These are phyloP conservation scores for Formicarius rufipectus DNA, from an alignment of 2,113 vertebrate species.

Conservation along the genomic window DNA sequence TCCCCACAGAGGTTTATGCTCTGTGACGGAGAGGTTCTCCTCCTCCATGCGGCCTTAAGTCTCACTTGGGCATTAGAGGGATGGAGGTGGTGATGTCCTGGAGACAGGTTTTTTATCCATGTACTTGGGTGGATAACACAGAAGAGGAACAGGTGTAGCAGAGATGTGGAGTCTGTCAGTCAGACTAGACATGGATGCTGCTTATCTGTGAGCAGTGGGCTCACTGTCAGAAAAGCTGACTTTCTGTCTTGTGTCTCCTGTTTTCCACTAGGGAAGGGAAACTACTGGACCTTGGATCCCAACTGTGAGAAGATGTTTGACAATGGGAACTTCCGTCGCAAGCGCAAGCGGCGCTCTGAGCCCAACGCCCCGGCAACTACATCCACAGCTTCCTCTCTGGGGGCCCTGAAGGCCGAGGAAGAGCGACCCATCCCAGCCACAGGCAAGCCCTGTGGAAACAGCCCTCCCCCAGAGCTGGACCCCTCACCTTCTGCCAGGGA, in stretches of 20 bases:
- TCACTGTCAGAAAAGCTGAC: not conserved
- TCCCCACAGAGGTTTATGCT: not conserved
- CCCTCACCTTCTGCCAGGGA: conserved; percentile 84
- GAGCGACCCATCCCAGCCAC: conserved; percentile 50
- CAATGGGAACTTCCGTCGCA: conserved; percentile 96
- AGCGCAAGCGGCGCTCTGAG: conserved; percentile 91
- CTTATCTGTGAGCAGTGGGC: not conserved
- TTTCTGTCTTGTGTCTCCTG: not conserved
- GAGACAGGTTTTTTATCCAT: not conserved
- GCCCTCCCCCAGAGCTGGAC: conserved; percentile 78
- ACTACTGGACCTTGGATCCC: conserved; percentile 98
- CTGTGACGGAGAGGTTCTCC: not conserved
- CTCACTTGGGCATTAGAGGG: fast-evolving
- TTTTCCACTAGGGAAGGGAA: conserved; percentile 87
- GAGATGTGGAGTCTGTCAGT: not conserved
- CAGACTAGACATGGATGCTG: fast-evolving
- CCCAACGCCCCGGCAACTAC: conserved; percentile 44
- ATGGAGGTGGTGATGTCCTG: not conserved
- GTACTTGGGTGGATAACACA: not conserved
- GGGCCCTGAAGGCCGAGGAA: conserved; percentile 79
- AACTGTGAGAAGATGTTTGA: conserved; percentile 99
- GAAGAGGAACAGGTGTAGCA: not conserved
- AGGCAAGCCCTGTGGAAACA: conserved; percentile 72
- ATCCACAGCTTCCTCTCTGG: not conserved
- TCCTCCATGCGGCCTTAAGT: not conserved